Conservation (phyloP, 2,888 invertebrate genomes). For the Mechanitis mazaeus region DNA sequence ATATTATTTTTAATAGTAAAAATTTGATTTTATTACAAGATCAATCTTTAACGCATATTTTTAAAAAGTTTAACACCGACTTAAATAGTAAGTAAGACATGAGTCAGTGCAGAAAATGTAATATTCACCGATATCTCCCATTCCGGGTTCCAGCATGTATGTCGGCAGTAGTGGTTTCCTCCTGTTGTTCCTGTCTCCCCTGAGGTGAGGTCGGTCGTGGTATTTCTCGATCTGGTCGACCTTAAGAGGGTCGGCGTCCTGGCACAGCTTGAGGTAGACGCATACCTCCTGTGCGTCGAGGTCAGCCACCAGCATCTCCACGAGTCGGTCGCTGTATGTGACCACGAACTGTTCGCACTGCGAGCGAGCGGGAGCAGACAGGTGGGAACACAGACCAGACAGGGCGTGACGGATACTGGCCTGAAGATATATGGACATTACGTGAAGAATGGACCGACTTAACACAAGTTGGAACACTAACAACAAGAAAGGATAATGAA, state of each 20-base stretch:
- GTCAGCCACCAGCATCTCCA: slow-evolving; percentile 87
- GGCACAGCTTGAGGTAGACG: slow-evolving; percentile 84
- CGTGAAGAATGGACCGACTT: too few species aligned
- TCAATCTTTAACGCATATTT: too few species aligned
- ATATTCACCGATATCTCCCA: slow-evolving; percentile 68
- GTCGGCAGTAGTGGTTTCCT: slow-evolving; percentile 49
- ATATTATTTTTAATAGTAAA: too few species aligned
- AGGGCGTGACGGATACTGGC: slow-evolving; percentile 82
- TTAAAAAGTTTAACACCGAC: too few species aligned
- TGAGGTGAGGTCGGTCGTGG: slow-evolving; percentile 54
- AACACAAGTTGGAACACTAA: not conserved
- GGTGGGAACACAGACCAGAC: slow-evolving; percentile 81
- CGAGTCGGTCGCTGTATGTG: slow-evolving; percentile 83
- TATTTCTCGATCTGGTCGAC: slow-evolving; percentile 51
- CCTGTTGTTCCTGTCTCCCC: slow-evolving; percentile 60
- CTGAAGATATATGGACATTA: slow-evolving; percentile 51
- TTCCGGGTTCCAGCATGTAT: slow-evolving; percentile 45
- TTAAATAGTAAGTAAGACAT: too few species aligned
- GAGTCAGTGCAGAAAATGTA: slow-evolving; percentile 26
- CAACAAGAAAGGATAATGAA: not conserved
- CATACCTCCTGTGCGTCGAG: slow-evolving; percentile 83
- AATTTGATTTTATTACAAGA: too few species aligned
- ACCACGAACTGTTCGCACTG: slow-evolving; percentile 87
- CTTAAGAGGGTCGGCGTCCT: slow-evolving; percentile 61
- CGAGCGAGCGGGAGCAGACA: slow-evolving; percentile 76